Conservation (phyloP, 2,888 invertebrate genomes). For the Drepana falcataria region DNA sequence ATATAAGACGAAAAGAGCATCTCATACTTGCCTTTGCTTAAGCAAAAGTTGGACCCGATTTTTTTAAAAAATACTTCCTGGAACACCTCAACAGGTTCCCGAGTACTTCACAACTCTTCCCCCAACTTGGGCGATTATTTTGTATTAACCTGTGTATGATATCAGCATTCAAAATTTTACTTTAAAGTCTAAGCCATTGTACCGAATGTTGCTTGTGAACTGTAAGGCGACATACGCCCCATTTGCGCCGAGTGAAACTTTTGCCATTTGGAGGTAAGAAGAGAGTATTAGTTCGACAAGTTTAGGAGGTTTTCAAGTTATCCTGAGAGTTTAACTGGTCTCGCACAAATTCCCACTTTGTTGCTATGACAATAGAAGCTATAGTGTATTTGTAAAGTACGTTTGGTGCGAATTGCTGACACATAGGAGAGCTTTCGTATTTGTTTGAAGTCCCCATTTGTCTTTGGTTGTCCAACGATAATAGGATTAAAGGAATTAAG, state of each 20-base stretch:
- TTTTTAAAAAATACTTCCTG: conserved; percentile 32
- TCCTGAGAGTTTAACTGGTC: conserved; percentile 36
- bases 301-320: conserved; percentile 61
- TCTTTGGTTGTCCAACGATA: conserved; percentile 1
- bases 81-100: conserved; percentile 49
- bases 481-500: too few relatives aligned
- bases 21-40: not conserved
- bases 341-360: conserved; percentile 23
- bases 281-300: conserved; percentile 71
- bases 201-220: conserved; percentile 29
- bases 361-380: conserved; percentile 14
- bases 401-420: conserved; percentile 41
- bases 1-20: not conserved
- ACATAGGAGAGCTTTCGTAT: conserved; percentile 33
- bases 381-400: conserved; percentile 23
- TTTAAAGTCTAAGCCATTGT: conserved; percentile 24
- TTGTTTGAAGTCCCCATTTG: conserved; percentile 40
- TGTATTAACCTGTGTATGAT: conserved; percentile 38
- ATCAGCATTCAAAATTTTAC: conserved; percentile 17
- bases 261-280: conserved; percentile 67
- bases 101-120: conserved; percentile 45
- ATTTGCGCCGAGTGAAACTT: conserved; percentile 42
- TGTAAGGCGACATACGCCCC: conserved; percentile 29
- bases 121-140: conserved; percentile 50
- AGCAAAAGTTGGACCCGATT: conserved; percentile 9